Base-by-base conservation (phyloP, 2,113 vertebrate genomes). In the Aptenodytes forsteri region DNA sequence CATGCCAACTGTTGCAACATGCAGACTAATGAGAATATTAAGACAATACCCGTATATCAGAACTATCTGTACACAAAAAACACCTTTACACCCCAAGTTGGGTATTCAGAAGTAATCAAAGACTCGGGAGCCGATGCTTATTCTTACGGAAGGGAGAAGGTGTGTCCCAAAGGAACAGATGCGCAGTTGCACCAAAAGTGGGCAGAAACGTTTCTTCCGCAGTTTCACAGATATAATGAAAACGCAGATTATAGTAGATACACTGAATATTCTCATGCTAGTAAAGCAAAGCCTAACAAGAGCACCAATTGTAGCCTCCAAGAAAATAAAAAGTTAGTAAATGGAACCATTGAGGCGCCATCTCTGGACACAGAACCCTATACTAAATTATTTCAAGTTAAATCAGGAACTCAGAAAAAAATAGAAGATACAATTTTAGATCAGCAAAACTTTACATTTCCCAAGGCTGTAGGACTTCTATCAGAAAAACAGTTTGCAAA, bases 341-440 rank as follows among this genome's bases (percentile, higher is more conserved):
- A 97, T 91, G 97, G 97, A 90, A 92, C 94, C 85, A 29, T 97
- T 72, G 98, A 98, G 93, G 83, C 93, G 79, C 81, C 97, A 64
- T 26, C 73, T 91, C 86, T 98, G 95, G 97, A 98, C 89, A 61
- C 96, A 92, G 98, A 98, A 44, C 92, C 96, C 27, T 98, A 98
- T 21, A 88, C 87, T 80, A 98, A 98, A 73, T 96, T 98, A 93
- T 98, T 98, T 97, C 98, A 98, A 73, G 96, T 95, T 87, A 98
- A 98, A 94, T 97, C 97, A 97, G 91, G 97, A 95, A 92, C 89
- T 93, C 98, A 97, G 92, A 98, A 98, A 82, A 98, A 98, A 97
- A 95, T 94, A 92, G 98, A 98, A 62, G 98, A 98, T 86, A 84
- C 92, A 42, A 83, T 98, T 80, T 88, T 97, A 83, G 98, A 98